A percentile compares a stretch with the other conserved stretches of the same genome.
These are phyloP conservation scores for Agapetus fuscipes DNA, from an alignment of 2,888 invertebrate genomes.

Conservation along the genomic window DNA sequence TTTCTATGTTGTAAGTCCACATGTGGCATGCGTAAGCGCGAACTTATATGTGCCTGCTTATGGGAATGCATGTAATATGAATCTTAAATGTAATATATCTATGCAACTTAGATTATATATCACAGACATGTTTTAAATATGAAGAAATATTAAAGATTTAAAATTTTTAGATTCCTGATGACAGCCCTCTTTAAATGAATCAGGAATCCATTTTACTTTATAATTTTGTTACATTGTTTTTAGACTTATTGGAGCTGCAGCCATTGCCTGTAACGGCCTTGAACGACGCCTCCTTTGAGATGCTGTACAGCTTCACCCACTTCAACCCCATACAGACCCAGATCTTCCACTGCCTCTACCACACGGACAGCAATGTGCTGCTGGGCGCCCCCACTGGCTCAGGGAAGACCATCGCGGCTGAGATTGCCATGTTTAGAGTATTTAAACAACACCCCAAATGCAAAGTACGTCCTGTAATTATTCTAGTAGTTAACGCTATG, in stretches of 20 bases:
- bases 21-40: no score
- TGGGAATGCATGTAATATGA: not conserved
- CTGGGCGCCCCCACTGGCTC: slow-evolving; percentile 95
- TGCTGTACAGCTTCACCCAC: slow-evolving; percentile 82
- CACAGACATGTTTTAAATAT: no score
- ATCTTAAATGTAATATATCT: not conserved
- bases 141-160: no score
- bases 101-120: not conserved
- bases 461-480: slow-evolving; percentile 62
- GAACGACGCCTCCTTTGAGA: slow-evolving; percentile 65
- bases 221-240: no score
- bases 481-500: no score
- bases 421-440: slow-evolving; percentile 91
- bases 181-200: no score
- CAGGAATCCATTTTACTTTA: no score
- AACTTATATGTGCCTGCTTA: no score
- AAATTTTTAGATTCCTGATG: no score
- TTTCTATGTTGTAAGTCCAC: no score
- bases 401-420: slow-evolving; percentile 97
- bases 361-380: slow-evolving; percentile 88
- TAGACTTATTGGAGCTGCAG: slow-evolving; percentile 80
- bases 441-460: slow-evolving; percentile 70
- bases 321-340: slow-evolving; percentile 99
- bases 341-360: slow-evolving; percentile 92
- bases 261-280: slow-evolving; percentile 82